phyloP scores from a whole-genome alignment of 1,140 invertebrate genomes.

The Bombyx mori region ASM3026992v2 NC_085116.1:2439501-2440000 shows the following conservation, averaged over 20 bases:
- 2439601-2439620: slow-evolving; percentile 33
- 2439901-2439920: background rate
- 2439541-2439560: slow-evolving; percentile 54
- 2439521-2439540: slow-evolving; percentile 65
- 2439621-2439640: slow-evolving; percentile 42
- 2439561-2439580: slow-evolving; percentile 48
- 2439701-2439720: slow-evolving; percentile 49
- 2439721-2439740: slow-evolving; percentile 56
- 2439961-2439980: no score
- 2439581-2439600: slow-evolving; percentile 39
- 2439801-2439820: slow-evolving; percentile 40
- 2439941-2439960: no score
- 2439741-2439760: slow-evolving; percentile 65
- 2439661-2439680: slow-evolving; percentile 26
- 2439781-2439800: slow-evolving; percentile 45
- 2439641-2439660: slow-evolving; percentile 33
- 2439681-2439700: slow-evolving; percentile 38
- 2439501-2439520: slow-evolving; percentile 38
- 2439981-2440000: no score
- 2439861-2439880: slow-evolving; percentile 9
- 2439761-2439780: slow-evolving; percentile 65
- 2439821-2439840: slow-evolving; percentile 39
- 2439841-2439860: slow-evolving; percentile 30
- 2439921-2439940: background rate
- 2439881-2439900: background rate